Base-by-base conservation (phyloP, 1,140 invertebrate genomes). In the Lepidurus packardi region DNA sequence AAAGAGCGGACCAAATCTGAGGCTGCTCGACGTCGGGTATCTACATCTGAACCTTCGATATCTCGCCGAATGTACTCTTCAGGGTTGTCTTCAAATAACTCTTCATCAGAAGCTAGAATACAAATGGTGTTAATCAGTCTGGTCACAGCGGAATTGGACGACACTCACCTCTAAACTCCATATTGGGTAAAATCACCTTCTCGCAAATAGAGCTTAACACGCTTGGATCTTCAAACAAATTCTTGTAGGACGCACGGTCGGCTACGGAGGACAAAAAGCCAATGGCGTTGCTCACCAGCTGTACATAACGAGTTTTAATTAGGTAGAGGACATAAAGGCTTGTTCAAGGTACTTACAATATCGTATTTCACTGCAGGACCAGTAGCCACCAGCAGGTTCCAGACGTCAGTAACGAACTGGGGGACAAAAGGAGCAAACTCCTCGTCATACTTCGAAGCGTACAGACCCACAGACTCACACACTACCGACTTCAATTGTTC, bases 41-140 rank as follows among this genome's bases (percentile, higher is more conserved):
- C 96, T 44, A 98, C 91, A 86, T 99, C 97, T n/a, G 96, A 97
- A 7, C 97, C 97, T 87, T 99, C 97, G 80, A 99, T 96, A 86
- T 99, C 98, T 74, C 95, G 88, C 53, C 96, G 87, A 79, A 98
- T 98, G 83, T 98, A 99, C 86, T 99, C 97, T 85, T 99, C 97
- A 0, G 97, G 94, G 85, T 98, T 98, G 83, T 98, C 96, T 85
- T 98, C 94, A 44, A 80, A 99, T 45, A 97, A 84, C 86, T 99
- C 97, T 85, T 95, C 92, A 87, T 99, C 98, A 1, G 34, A 81
- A 25, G 75, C 11, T 34, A n/a, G 47, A 77, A 80, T 74, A 74
- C 6, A 45, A 44, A 47, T n/a, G 5, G 4, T 2, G 9, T 43
- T 7, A 25, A n/a, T 45, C 43, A 77, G 3, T 41, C 11, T 13